phyloP scores from a whole-genome alignment of 2,888 invertebrate species.

The Cecidostiba fungosa region DNA sequence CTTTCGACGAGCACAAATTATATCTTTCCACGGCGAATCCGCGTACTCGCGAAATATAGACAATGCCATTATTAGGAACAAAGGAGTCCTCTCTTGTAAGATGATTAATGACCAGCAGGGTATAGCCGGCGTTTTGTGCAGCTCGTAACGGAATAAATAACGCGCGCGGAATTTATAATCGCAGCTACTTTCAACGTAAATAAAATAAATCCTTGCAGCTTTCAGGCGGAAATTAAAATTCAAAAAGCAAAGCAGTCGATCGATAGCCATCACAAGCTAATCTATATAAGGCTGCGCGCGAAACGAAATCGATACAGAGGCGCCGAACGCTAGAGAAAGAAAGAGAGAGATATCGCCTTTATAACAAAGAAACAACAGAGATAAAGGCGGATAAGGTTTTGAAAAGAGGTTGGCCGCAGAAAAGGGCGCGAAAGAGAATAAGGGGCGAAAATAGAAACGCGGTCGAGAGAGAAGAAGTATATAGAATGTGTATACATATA shows the following conservation, averaged over 20 bases:
- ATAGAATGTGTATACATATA: not conserved
- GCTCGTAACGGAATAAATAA: constrained; percentile 42
- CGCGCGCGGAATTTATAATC: constrained; percentile 23
- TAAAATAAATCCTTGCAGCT: not conserved
- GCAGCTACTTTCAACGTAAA: not conserved
- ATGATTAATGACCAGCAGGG: constrained; percentile 39
- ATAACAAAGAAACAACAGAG: not conserved
- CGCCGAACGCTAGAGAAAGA: not conserved
- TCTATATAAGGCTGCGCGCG: not conserved
- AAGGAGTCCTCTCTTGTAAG: constrained; percentile 20
- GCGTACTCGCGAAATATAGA: constrained; percentile 42
- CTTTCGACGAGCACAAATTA: constrained; percentile 37
- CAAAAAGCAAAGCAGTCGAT: not conserved
- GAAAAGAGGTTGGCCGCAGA: constrained; percentile 8
- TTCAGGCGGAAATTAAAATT: not conserved
- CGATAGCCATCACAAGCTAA: not conserved
- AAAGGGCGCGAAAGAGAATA: not conserved
- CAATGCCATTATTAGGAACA: constrained; percentile 53
- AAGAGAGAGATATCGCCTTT: constrained; percentile 11
- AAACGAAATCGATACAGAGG: not conserved
- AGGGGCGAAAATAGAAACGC: not conserved
- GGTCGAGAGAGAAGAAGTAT: constrained; percentile 4
- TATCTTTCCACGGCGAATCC: constrained; percentile 31
- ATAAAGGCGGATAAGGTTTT: constrained; percentile 35
- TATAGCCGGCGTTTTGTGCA: not conserved